Percentiles rank a stretch among this genome's conserved stretches.
Evolutionary conservation across 1,140 invertebrate genomes (phyloP).

Genomic region (Anoplophora glabripennis): DNA sequence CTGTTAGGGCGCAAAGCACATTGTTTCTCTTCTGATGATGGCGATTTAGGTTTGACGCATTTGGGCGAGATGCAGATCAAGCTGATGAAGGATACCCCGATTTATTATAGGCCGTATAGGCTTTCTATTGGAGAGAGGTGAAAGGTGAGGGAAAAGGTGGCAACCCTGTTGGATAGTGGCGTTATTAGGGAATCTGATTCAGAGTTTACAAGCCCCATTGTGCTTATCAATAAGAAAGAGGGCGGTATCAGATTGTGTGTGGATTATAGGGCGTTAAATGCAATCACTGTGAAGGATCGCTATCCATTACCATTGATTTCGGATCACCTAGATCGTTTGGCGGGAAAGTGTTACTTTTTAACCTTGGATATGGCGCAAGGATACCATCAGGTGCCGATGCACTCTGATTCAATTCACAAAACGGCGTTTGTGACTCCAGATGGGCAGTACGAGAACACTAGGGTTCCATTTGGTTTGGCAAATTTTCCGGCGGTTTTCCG

Average conservation of each 20-base stretch:
- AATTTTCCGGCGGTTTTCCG: constrained; percentile 5
- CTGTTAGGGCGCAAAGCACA: not conserved
- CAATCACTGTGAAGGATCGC: constrained; percentile 37
- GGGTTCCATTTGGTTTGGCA: constrained; percentile 5
- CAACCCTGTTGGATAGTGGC: constrained; percentile 23
- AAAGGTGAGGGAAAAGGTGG: constrained; percentile 22
- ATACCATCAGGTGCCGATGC: constrained; percentile 4
- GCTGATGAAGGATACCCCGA: no score
- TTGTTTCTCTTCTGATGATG: constrained; percentile 4
- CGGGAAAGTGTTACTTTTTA: constrained; percentile 16
- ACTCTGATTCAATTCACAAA: constrained; percentile 1
- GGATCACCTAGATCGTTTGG: constrained; percentile 37
- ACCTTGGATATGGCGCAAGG: constrained; percentile 10
- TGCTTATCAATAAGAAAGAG: constrained; percentile 54
- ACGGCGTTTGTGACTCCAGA: constrained; percentile 6
- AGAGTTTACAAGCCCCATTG: constrained; percentile 50
- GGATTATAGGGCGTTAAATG: constrained; percentile 54
- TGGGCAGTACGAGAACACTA: not conserved
- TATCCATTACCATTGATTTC: constrained; percentile 33
- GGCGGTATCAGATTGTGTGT: constrained; percentile 51
- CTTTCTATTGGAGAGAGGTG: not conserved
- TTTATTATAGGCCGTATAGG: no score
- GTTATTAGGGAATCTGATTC: constrained; percentile 40
- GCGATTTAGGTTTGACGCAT: no score
- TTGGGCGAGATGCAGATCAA: no score